Evolutionary conservation across 2,113 vertebrate species (phyloP), one percentile per base, ranked within the genome.

Genomic region (Ceyx cyanopectus): DNA sequence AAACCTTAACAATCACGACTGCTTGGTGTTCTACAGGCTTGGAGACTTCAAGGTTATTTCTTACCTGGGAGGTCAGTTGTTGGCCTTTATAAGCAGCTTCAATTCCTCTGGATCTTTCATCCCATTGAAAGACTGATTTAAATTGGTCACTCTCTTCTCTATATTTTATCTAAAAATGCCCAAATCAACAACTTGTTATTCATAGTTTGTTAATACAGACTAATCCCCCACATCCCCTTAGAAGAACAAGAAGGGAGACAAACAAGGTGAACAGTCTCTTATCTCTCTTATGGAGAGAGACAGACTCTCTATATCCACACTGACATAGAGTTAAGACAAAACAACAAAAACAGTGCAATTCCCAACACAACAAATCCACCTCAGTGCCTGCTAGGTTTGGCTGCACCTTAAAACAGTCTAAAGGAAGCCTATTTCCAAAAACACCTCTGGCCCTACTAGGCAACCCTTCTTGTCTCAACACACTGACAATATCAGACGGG

Each of bases 61-160:
- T 98, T 96, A 99, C 99, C 99, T 99, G 98, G 68, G 97, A 98
- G 63, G 94, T 92, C 96, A 98, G 62, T 48, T 98, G 98, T 69
- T 97, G 98, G 78, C 98, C 94, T 84, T 97, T 96, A 67, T 95
- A 96, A 73, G 97, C 97, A 82, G 95, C 95, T 80, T 98, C 97
- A 81, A 98, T 97, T 76, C 98, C 98, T 97, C 97, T 97, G 91
- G 98, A 98, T 68, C 97, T 98, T 97, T 97, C 97, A 93, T 99
- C 98, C 98, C 97, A 98, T 32, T 99, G 98, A 96, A 99, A 99
- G 69, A 98, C 98, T 6, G 99, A 99, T 97, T 98, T 98, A 97
- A 98, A 98, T 83, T 92, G 97, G 60, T 99, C 97, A 7, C 98
- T 97, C n/a, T 98, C 97, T 93, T 98, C 98, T 58, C 93, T 95